Percentiles rank a stretch among this genome's conserved stretches.
phyloP scores from a whole-genome alignment of 2,888 invertebrate species.

The Macaria liturata region DNA sequence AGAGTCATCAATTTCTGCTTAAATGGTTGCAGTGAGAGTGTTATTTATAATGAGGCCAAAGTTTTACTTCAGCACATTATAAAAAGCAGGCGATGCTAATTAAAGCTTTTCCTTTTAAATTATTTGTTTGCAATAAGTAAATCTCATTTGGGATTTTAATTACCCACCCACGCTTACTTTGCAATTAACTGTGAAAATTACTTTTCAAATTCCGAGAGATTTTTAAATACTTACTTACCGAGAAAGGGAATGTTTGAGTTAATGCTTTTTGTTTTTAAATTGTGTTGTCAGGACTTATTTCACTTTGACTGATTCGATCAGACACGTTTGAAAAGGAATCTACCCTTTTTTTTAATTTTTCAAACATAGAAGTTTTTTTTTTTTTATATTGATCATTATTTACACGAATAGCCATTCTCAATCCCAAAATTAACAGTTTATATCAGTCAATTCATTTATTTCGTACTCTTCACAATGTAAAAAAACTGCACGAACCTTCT shows the following conservation, averaged over 20 bases:
- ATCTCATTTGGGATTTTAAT: slow-evolving; percentile 43
- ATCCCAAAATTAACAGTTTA: no score
- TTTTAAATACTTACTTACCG: slow-evolving; percentile 20
- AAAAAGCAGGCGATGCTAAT: slow-evolving; percentile 35
- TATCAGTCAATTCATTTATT: no score
- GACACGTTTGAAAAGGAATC: not conserved
- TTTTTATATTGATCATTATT: no score
- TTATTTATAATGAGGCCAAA: no score
- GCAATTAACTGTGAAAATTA: slow-evolving; percentile 32
- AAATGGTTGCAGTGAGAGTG: no score
- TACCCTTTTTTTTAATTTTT: no score
- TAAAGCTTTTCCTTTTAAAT: slow-evolving; percentile 39
- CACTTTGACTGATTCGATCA: slow-evolving; percentile 13
- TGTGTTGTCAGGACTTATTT: slow-evolving; percentile 15
- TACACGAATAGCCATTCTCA: no score
- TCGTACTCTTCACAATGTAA: no score
- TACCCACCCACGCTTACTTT: slow-evolving; percentile 33
- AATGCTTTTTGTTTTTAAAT: slow-evolving; percentile 14
- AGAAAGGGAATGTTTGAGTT: slow-evolving; percentile 2
- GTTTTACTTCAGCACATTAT: slow-evolving; percentile 26
- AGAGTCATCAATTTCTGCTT: no score
- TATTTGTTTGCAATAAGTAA: slow-evolving; percentile 45
- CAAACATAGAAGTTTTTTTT: no score
- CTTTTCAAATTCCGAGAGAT: slow-evolving; percentile 27
- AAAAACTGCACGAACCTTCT: no score